Base-by-base conservation (phyloP, 2,888 invertebrate species). In the Tachina grossa region DNA sequence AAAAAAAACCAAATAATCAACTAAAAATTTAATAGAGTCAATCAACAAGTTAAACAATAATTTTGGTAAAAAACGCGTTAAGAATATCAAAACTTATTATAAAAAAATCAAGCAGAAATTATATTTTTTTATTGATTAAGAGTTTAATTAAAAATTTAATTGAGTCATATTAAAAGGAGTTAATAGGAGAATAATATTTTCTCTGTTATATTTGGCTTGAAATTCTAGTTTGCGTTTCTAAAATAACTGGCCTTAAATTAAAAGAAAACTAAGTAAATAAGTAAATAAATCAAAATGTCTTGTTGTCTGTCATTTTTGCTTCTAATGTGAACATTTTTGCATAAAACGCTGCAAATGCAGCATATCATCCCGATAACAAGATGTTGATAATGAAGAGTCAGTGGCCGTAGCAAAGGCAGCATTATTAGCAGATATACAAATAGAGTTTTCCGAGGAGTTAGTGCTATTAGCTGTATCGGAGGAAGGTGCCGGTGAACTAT, bases 271-370 rank as follows among this genome's bases (percentile, higher is more conserved):
- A 31, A 31, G 16, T 0, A 31, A 16, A 51, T 1, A 69, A 61
- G 53, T 39, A 19, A 43, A 19, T 16, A 41, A 19, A 45, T n/a
- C 39, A 47, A 53, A 53, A 59, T 53, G 31, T 57, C n/a, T 59
- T 65, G 41, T 9, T 31, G 31, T 31, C 31, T 31, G 6, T 31
- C 31, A 10, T 31, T 16, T 55, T 43, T 53, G 22, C 51, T 19
- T 49, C 43, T 78, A 83, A 66, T 76, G 83, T 31, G 79, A 79
- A 14, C 83, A 85, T 66, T 85, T 85, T 69, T 85, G 82, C 74
- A 78, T 69, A 43, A 78, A 69, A 59, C 69, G 55, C n/a, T 76
- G 79, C 39, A 80, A 80, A 31, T 55, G 72, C 66, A 75, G 39
- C 47, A 49, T 76, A 14, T 75, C 65, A 72, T 85, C 79, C 16